Conservation (phyloP, 2,888 invertebrate species). For the Sinotaia quadrata region DNA sequence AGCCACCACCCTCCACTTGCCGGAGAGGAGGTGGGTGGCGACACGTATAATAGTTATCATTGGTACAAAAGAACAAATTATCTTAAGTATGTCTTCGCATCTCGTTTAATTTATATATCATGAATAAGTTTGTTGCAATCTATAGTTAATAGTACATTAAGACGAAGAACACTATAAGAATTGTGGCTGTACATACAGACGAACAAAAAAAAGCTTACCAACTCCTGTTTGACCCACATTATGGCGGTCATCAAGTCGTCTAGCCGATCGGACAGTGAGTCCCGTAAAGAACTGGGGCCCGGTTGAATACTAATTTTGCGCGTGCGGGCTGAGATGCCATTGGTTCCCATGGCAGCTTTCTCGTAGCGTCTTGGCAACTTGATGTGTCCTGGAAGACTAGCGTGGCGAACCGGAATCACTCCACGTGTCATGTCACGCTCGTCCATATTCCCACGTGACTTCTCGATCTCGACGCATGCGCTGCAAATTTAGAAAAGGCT, state of each 20-base stretch:
- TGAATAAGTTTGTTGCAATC: too few species aligned
- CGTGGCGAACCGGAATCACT: slow-evolving; percentile 52
- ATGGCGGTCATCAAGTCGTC: slow-evolving; percentile 58
- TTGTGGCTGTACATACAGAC: background rate
- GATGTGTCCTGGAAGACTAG: slow-evolving; percentile 52
- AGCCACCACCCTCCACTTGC: too few species aligned
- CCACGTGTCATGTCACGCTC: slow-evolving; percentile 48
- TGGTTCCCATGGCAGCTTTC: slow-evolving; percentile 36
- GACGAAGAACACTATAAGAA: background rate
- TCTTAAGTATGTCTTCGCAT: too few species aligned
- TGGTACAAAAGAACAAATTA: too few species aligned
- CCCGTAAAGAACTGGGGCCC: slow-evolving; percentile 27
- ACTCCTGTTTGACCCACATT: slow-evolving; percentile 59
- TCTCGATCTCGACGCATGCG: background rate
- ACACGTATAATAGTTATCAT: too few species aligned
- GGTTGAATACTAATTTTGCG: slow-evolving; percentile 39
- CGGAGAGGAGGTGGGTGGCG: too few species aligned
- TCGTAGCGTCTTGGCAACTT: slow-evolving; percentile 57
- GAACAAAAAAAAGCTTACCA: slow-evolving; percentile 43
- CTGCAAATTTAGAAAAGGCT: too few species aligned
- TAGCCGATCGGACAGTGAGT: slow-evolving; percentile 44
- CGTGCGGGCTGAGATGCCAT: slow-evolving; percentile 34
- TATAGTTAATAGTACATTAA: too few species aligned
- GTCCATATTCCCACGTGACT: slow-evolving; percentile 25
- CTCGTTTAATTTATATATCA: too few species aligned